Base-by-base conservation (phyloP, 2,888 invertebrate species). In the Caenorhabditis sinica region DNA sequence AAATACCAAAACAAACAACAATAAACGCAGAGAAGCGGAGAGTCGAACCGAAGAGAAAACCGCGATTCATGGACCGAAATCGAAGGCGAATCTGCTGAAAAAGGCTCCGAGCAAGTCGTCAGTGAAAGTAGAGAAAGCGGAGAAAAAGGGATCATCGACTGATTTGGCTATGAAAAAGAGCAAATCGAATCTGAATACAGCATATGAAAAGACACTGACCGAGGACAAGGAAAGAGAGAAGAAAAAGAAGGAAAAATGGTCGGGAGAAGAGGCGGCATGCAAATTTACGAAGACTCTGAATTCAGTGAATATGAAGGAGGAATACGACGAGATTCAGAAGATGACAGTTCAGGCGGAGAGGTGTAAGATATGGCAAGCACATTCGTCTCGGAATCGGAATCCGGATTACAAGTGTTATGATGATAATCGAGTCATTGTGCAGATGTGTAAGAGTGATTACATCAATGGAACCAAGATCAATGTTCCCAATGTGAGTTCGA, bases 391-490 rank as follows among this genome's bases (percentile, higher is more conserved):
- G 2, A 84, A 84, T 60, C 56, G 84, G 30, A 56, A 83, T 28
- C 53, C 49, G 5, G 73, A 84, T 23, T 84, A 80, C 28, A 75
- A 76, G 56, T 84, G 84, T 61, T 84, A 81, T 49, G 84, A 84
- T 56, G 80, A 84, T 49, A 84, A 75, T 51, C 75, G 84, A 28
- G 45, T 84, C 1, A 76, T 84, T 58, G 80, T 84, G 30, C 81
- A 75, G 28, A 51, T 71, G 58, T 65, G 71, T 17, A 80, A 84
- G 33, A 61, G 23, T 30, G 84, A 84, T 63, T 84, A 84, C 61
- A 81, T 84, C 60, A 84, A 84, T 61, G 84, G 71, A 8, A 65
- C 76, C 25, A 84, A 84, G 40, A 72, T 84, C 43, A 81, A 72
- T 36, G 73, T 84, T 5, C 80, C 80, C 0, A 66, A 81, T 45